phyloP scores from a whole-genome alignment of 2,113 vertebrate species.

The Corythaeola cristata region DNA sequence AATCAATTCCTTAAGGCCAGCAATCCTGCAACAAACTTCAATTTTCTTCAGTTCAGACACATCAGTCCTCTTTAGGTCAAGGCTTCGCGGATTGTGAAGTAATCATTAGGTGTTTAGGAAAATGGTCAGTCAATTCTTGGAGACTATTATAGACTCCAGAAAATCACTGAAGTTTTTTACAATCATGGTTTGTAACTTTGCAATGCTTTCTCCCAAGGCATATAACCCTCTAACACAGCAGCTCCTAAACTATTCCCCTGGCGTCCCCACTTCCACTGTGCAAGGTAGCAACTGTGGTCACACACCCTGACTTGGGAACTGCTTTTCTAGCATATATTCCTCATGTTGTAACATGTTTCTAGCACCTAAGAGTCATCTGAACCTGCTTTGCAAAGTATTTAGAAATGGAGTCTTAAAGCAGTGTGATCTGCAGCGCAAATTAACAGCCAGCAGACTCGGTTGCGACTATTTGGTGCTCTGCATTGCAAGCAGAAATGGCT shows the following conservation, averaged over 20 bases:
- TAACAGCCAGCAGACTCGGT: background rate
- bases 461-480: background rate
- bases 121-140: background rate
- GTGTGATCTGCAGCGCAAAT: slow-evolving; percentile 23
- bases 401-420: slow-evolving; percentile 26
- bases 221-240: background rate
- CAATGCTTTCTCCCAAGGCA: background rate
- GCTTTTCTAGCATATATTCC: slow-evolving; percentile 46
- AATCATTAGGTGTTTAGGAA: background rate
- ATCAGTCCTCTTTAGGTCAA: background rate
- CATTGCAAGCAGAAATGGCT: background rate
- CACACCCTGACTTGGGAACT: slow-evolving; percentile 52
- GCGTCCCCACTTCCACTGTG: background rate
- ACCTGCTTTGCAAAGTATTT: slow-evolving; percentile 43
- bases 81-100: background rate
- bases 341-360: slow-evolving; percentile 30
- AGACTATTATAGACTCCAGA: background rate
- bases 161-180: background rate
- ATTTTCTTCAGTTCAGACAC: background rate
- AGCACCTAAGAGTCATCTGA: slow-evolving; percentile 17
- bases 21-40: background rate
- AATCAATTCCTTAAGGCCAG: background rate
- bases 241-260: background rate
- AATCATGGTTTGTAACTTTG: background rate
- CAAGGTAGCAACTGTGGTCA: slow-evolving; percentile 33